Percentiles rank a stretch among this genome's conserved stretches.
These are phyloP conservation scores for Caenorhabditis doughertyi DNA, from an alignment of 2,888 invertebrate species.

Conservation along the genomic window DNA sequence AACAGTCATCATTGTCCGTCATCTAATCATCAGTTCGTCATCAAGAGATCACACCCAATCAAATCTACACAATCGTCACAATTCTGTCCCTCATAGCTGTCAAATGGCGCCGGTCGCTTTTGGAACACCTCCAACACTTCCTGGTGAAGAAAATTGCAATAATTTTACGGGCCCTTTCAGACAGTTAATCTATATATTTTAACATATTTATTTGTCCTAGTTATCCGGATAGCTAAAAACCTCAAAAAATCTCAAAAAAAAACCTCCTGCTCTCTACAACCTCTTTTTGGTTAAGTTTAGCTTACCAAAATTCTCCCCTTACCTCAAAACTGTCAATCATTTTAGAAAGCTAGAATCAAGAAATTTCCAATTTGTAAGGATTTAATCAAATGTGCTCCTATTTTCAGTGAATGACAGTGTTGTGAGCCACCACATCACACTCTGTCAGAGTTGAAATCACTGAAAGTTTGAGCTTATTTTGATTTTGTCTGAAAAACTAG, in stretches of 20 bases:
- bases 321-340: slow-evolving; percentile 1
- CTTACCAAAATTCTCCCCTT: not conserved
- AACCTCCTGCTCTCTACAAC: not conserved
- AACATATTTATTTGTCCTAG: slow-evolving; percentile 26
- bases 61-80: not conserved
- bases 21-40: slow-evolving; percentile 1
- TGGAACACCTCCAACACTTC: slow-evolving; percentile 1
- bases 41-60: slow-evolving; percentile 11
- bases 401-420: too few relatives aligned
- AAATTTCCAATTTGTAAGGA: too few relatives aligned
- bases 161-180: not conserved
- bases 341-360: too few relatives aligned
- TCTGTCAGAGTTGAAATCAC: too few relatives aligned
- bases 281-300: too few relatives aligned
- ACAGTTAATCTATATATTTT: not conserved
- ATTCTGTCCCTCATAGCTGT: not conserved
- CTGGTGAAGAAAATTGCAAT: slow-evolving; percentile 25
- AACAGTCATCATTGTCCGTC: slow-evolving; percentile 43
- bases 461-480: too few relatives aligned
- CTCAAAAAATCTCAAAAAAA: slow-evolving; percentile 7
- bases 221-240: slow-evolving; percentile 36
- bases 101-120: slow-evolving; percentile 40
- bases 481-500: too few relatives aligned
- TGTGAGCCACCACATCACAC: too few relatives aligned
- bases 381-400: too few relatives aligned